These are phyloP conservation scores for Pectinophora gossypiella DNA, from an alignment of 1,140 invertebrate genomes.

Conservation along the genomic window DNA sequence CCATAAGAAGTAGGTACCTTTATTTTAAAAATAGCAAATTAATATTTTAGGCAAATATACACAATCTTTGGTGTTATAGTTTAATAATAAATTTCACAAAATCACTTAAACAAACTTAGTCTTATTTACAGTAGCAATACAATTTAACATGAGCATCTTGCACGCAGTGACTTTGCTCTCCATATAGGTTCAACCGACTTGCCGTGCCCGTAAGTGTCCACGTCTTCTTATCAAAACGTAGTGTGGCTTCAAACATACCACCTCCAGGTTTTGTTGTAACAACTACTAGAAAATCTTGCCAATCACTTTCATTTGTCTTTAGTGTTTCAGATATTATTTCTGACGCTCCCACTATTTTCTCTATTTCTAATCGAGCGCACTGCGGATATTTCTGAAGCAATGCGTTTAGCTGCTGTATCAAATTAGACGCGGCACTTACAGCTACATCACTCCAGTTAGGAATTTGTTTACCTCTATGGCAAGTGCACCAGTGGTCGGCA, in stretches of 20 bases:
- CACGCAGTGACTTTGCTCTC: constrained; percentile 83
- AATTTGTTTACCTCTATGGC: constrained; percentile 75
- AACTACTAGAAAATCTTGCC: constrained; percentile 76
- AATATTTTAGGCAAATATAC: too few relatives aligned
- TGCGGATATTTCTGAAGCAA: constrained; percentile 75
- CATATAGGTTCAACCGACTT: constrained; percentile 84
- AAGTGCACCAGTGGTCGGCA: constrained; percentile 87
- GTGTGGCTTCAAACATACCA: constrained; percentile 82
- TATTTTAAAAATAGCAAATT: too few relatives aligned
- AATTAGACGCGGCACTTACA: constrained; percentile 64
- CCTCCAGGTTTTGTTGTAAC: constrained; percentile 79
- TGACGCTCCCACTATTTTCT: constrained; percentile 49
- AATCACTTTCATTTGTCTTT: neutral
- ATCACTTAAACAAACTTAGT: too few relatives aligned
- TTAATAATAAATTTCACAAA: too few relatives aligned
- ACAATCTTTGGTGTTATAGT: too few relatives aligned
- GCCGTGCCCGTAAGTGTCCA: constrained; percentile 77
- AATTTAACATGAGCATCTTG: constrained; percentile 81
- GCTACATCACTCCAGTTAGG: constrained; percentile 57
- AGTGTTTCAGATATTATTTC: neutral
- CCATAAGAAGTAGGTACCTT: too few relatives aligned
- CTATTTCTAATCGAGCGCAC: constrained; percentile 74
- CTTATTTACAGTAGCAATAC: constrained; percentile 88
- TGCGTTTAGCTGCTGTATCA: constrained; percentile 78
- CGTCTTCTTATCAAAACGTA: constrained; percentile 52